These are phyloP conservation scores for Saguinus midas DNA, from an alignment of 2,113 vertebrate species.

Conservation along the genomic window DNA sequence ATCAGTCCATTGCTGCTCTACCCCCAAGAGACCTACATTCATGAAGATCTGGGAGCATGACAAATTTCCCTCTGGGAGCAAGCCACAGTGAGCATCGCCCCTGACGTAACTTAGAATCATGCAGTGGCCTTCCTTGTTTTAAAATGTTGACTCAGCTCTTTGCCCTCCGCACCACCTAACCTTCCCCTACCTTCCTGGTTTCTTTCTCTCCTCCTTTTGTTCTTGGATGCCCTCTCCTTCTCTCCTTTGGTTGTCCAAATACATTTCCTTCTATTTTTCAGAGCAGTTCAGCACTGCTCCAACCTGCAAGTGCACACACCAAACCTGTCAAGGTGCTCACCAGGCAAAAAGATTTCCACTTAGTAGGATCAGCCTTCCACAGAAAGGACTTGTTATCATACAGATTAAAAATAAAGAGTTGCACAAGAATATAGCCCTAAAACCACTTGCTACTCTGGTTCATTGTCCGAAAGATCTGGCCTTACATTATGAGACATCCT, in stretches of 20 bases:
- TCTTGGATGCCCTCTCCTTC: neutral
- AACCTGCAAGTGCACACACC: too few relatives aligned
- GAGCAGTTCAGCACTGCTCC: neutral
- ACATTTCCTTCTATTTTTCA: neutral
- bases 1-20: neutral
- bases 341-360: neutral
- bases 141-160: neutral
- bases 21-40: too few relatives aligned
- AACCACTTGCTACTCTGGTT: neutral
- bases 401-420: neutral
- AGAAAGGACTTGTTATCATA: neutral
- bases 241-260: neutral
- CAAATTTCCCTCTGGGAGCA: neutral
- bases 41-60: neutral
- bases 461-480: neutral
- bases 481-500: neutral
- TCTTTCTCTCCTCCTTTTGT: neutral
- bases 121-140: neutral
- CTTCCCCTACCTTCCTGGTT: neutral
- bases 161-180: too few relatives aligned
- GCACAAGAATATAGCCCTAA: neutral
- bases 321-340: neutral
- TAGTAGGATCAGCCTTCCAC: neutral
- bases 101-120: neutral
- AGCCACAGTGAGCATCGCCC: accelerated